Percentiles rank a stretch among this genome's conserved stretches.
phyloP scores from a whole-genome alignment of 2,888 invertebrate species.

The Phanerotoma sp. region DNA sequence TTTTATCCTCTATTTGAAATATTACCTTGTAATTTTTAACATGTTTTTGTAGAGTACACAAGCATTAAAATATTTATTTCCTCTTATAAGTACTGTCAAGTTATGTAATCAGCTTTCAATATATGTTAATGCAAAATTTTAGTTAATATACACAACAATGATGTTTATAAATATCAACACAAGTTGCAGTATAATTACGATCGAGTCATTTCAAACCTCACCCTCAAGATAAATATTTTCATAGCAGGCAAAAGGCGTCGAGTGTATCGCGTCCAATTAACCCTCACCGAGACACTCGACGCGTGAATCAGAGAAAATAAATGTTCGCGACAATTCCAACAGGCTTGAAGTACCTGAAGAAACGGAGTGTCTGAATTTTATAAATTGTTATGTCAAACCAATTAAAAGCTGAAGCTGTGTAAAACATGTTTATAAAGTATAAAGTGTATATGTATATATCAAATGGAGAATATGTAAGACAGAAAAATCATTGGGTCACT shows the following conservation, averaged over 20 bases:
- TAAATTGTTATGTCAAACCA: background rate
- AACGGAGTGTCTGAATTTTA: background rate
- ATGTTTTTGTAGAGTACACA: too few species aligned
- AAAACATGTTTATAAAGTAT: too few species aligned
- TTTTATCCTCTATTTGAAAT: too few species aligned
- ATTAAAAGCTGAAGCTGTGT: background rate
- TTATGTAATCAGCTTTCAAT: too few species aligned
- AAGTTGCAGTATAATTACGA: background rate
- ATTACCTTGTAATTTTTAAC: too few species aligned
- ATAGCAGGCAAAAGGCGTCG: constrained; percentile 21
- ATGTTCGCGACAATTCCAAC: constrained; percentile 3
- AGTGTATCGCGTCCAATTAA: constrained; percentile 53
- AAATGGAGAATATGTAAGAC: constrained; percentile 4
- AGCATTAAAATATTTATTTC: too few species aligned
- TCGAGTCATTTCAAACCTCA: background rate
- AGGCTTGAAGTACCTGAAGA: constrained; percentile 5
- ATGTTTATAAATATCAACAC: too few species aligned
- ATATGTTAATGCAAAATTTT: too few species aligned
- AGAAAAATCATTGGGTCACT: constrained; percentile 2
- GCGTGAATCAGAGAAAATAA: background rate
- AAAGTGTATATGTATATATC: too few species aligned
- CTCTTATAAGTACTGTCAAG: too few species aligned
- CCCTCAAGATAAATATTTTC: background rate
- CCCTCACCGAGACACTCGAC: constrained; percentile 24
- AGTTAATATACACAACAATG: too few species aligned